These are phyloP conservation scores for Numenius arquata DNA, from an alignment of 2,113 vertebrate genomes.

Conservation along the genomic window DNA sequence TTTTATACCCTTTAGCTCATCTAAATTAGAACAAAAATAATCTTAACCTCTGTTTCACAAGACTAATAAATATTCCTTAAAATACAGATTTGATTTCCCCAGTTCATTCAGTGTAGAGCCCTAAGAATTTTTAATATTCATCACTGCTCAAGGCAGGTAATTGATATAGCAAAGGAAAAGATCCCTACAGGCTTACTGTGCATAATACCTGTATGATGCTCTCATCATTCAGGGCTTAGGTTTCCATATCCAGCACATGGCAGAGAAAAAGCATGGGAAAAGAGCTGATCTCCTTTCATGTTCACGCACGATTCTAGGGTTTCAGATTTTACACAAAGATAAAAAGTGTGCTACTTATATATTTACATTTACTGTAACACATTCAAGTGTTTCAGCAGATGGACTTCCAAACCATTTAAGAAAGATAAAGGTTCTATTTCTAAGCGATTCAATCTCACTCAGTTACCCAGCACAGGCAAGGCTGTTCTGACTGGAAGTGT, in stretches of 20 bases:
- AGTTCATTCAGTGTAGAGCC: neutral
- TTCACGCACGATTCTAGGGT: neutral
- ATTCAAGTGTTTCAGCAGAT: neutral
- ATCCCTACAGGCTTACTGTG: neutral
- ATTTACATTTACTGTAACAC: neutral
- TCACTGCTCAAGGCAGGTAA: neutral
- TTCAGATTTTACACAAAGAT: neutral
- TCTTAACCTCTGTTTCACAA: neutral
- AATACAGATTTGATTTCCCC: neutral
- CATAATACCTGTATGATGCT: neutral
- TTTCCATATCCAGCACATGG: neutral
- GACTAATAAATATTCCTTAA: slow-evolving; percentile 12
- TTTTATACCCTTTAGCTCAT: neutral
- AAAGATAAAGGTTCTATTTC: neutral
- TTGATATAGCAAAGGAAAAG: neutral
- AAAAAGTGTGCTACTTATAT: neutral
- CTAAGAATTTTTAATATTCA: neutral
- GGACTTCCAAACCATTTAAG: neutral
- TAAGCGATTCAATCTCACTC: neutral
- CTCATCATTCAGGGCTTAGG: neutral
- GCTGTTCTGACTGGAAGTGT: neutral
- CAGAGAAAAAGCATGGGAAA: neutral
- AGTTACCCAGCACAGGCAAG: neutral
- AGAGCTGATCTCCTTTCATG: neutral
- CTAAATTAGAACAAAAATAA: slow-evolving; percentile 23